Percentiles rank a stretch among this genome's conserved stretches.
Conservation (phyloP, 2,113 vertebrate genomes). For the human region GRCh38 chr5:55925001-55925500, state of each 20-base stretch:
- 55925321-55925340: background rate
- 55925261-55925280: background rate
- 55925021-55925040: background rate
- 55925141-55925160: background rate
- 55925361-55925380: background rate
- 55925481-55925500: background rate
- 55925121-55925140: background rate
- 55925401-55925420: too few species aligned
- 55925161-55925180: background rate
- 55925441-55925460: background rate
- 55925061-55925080: background rate
- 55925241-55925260: too few species aligned
- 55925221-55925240: background rate
- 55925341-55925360: background rate
- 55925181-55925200: background rate
- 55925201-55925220: too few species aligned
- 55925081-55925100: background rate
- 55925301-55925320: background rate
- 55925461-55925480: background rate
- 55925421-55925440: background rate
- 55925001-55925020: background rate
- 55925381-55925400: background rate
- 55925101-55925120: background rate
- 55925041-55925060: background rate
- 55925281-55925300: background rate